Conservation (phyloP, 1,140 invertebrate species). For the Cydia amplana region DNA sequence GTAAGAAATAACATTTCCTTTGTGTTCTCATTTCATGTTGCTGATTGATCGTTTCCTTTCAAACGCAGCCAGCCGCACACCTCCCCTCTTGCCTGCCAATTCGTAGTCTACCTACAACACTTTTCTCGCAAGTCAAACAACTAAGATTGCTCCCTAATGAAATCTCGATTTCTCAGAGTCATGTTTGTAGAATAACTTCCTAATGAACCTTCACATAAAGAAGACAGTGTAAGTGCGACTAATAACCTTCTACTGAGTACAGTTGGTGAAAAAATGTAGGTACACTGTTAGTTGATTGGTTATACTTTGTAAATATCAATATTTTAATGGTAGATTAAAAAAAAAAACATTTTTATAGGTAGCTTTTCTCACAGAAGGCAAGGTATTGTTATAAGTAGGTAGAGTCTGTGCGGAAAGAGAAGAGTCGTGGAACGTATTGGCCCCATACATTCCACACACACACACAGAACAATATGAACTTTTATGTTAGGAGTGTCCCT, state of each 20-base stretch:
- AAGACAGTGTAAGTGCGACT: no score
- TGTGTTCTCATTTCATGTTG: conserved; percentile 11
- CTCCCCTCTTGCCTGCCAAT: background rate
- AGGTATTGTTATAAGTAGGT: no score
- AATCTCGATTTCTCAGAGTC: background rate
- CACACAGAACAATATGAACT: background rate
- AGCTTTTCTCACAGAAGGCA: background rate
- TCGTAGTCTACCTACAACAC: conserved; percentile 7
- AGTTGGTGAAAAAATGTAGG: no score
- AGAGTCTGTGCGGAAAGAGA: no score
- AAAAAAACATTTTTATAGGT: background rate
- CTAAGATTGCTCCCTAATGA: background rate
- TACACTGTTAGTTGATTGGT: no score
- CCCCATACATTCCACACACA: no score
- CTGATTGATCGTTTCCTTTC: conserved; percentile 18
- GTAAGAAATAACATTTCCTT: background rate
- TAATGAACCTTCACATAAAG: no score
- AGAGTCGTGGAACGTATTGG: no score
- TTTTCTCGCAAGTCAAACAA: conserved; percentile 9
- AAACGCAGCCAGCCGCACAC: background rate
- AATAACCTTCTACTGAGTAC: no score
- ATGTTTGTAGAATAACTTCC: background rate
- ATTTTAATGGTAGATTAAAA: background rate
- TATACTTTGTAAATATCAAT: background rate
- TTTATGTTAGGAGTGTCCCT: no score